Evolutionary conservation across 2,113 vertebrate species (phyloP).

Genomic region (Microtus montanus): DNA sequence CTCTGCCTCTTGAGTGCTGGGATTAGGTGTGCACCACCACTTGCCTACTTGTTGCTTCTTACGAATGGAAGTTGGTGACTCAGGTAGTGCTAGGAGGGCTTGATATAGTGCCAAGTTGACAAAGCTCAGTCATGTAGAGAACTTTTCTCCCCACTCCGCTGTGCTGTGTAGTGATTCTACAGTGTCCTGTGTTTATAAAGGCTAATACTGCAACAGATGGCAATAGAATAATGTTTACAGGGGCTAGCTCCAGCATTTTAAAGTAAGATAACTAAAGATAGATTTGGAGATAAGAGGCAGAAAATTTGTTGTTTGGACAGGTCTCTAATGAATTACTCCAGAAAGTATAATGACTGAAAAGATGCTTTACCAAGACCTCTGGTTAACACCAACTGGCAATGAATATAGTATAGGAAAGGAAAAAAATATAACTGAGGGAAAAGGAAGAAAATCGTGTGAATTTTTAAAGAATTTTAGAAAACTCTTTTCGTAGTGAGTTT

Average conservation of each 20-base stretch:
- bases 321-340: neutral
- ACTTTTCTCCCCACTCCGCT: accelerated
- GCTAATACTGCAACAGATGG: neutral
- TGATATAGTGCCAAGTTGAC: neutral
- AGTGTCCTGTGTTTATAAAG: neutral
- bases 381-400: neutral
- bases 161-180: conserved; percentile 14
- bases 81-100: neutral
- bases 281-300: neutral
- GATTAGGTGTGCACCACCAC: neutral
- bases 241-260: neutral
- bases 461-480: conserved; percentile 13
- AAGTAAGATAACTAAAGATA: neutral
- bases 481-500: neutral
- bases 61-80: neutral
- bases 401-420: neutral
- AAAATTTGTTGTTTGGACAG: neutral
- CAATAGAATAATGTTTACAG: conserved; percentile 15
- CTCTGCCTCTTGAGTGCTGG: neutral
- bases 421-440: neutral
- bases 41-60: neutral
- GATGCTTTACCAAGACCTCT: neutral
- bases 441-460: neutral
- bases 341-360: neutral
- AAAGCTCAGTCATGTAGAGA: neutral